phyloP scores from a whole-genome alignment of 2,797 vertebrate species.

The Leontocebus nigricollis region DNA sequence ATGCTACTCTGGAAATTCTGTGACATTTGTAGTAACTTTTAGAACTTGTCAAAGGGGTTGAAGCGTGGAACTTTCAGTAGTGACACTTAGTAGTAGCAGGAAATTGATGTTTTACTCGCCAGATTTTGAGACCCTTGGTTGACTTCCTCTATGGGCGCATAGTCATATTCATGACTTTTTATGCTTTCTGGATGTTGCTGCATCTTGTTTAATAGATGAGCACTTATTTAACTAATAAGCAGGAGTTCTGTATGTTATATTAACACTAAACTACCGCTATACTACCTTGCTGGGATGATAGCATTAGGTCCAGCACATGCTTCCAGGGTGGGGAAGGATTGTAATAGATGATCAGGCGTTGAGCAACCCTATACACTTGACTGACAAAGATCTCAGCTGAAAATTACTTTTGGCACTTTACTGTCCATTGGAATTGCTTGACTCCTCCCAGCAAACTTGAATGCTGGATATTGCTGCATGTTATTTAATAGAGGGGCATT shows the following conservation, averaged over 20 bases:
- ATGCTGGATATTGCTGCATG: background rate
- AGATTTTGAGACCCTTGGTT: background rate
- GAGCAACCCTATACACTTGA: background rate
- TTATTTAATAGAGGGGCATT: background rate
- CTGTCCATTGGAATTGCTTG: background rate
- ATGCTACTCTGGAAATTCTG: constrained; percentile 17
- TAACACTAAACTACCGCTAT: background rate
- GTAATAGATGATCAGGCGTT: background rate
- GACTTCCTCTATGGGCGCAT: background rate
- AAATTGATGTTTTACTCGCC: background rate
- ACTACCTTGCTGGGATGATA: background rate
- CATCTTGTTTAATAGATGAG: background rate
- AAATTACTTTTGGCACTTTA: background rate
- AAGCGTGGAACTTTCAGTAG: constrained; percentile 20
- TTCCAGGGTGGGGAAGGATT: background rate
- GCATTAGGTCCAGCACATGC: background rate
- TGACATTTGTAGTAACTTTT: background rate
- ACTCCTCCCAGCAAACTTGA: background rate
- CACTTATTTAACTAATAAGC: background rate
- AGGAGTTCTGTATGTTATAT: background rate
- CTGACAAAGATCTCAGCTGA: background rate
- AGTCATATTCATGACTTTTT: background rate
- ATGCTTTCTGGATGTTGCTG: background rate
- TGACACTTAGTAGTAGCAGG: background rate
- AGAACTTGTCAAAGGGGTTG: background rate